Percentiles rank a stretch among this genome's conserved stretches.
Conservation (phyloP, 2,888 invertebrate species). For the Leuctra nigra region DNA sequence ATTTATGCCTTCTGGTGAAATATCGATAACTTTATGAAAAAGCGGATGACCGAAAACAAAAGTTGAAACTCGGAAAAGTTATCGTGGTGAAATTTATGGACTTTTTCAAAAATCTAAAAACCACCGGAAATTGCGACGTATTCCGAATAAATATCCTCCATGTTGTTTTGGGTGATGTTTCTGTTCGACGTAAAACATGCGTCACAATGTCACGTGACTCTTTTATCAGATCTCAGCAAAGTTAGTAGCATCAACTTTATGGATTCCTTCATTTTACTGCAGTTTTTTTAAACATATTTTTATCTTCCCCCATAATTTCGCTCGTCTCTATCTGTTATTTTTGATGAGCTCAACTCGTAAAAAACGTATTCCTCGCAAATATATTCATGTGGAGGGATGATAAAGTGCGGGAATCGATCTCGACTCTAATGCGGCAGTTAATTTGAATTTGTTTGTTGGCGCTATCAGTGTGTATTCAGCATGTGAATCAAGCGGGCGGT, state of each 20-base stretch:
- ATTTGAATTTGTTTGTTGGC: constrained; percentile 12
- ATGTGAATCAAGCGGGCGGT: too few relatives aligned
- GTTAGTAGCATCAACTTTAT: neutral
- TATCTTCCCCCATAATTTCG: constrained; percentile 1
- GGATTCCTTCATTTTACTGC: neutral
- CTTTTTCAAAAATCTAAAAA: too few relatives aligned
- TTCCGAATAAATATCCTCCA: neutral
- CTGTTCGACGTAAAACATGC: too few relatives aligned
- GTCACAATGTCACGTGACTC: neutral
- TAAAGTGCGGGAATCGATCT: constrained; percentile 4
- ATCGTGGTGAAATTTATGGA: too few relatives aligned
- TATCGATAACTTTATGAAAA: too few relatives aligned
- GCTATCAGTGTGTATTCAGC: constrained; percentile 14
- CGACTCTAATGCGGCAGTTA: neutral
- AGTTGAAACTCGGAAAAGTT: too few relatives aligned
- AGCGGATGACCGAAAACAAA: too few relatives aligned
- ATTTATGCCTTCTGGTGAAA: too few relatives aligned
- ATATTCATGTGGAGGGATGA: neutral
- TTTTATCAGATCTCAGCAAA: neutral
- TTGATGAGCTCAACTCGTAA: constrained; percentile 7
- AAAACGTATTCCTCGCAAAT: neutral
- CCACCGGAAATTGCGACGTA: too few relatives aligned
- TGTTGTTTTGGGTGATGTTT: neutral
- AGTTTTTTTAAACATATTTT: constrained; percentile 2
- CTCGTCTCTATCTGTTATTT: constrained; percentile 3